Evolutionary conservation across 2,888 invertebrate species (phyloP), one percentile per base, ranked within the genome.

Genomic region (Bursaphelenchus okinawaensis): DNA sequence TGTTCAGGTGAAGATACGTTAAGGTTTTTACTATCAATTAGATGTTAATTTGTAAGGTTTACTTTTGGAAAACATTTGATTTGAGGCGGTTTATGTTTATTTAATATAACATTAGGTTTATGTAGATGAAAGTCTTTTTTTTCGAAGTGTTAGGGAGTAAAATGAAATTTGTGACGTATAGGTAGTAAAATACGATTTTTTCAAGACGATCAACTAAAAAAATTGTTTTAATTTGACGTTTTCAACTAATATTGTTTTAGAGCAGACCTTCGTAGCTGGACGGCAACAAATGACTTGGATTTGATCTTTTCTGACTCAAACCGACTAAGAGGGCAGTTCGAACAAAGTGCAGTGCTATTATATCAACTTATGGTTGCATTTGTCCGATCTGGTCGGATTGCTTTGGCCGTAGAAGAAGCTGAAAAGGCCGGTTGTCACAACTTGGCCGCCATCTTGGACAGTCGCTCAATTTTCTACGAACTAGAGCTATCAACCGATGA

Each of bases 381-480:
- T 27, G 9, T 59, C 28, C 59, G 60, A 1, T 9, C 51, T 7
- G 60, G 60, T 8, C 31, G 60, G 24, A 19, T 29, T 16, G 31
- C 31, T 4, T 31, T 40, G 9, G 60, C 60, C 8, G 52, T 59
- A 16, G 60, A 59, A 23, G 31, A 40, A 27, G 60, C 60, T n/a
- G 51, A 26, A 19, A 31, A 27, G 8, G 31, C 60, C 19, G 60
- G 60, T 19, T 59, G 60, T 4, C 50, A 40, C 26, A 59, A 31
- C 8, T 16, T 59, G 8, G 60, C 60, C 3, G 60, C 51, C 4
- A 19, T 59, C 24, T 1, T 29, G 23, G 60, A 59, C 4, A 24
- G 19, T 27, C 60, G 60, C 16, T 40, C 22, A 3, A 12, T 52
- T n/a, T 26, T 59, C 6, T 59, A 51, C 28, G 60, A 59, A 16